Percentiles rank a stretch among this genome's conserved stretches.
phyloP scores from a whole-genome alignment of 2,888 invertebrate species.

The Spilarctia lutea region DNA sequence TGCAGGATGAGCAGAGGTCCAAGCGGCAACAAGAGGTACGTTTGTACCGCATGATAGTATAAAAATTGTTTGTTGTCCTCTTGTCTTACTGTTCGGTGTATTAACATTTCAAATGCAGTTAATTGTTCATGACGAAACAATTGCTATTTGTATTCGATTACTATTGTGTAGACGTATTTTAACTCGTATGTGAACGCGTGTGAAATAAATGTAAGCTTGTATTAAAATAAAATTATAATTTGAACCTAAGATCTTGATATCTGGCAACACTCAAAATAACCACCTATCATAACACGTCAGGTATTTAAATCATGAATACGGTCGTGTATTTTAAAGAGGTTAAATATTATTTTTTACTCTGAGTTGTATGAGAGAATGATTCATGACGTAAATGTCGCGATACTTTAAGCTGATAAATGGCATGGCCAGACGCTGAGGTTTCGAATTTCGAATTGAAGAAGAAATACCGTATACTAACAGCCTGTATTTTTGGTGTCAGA shows the following conservation, averaged over 20 bases:
- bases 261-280: not conserved
- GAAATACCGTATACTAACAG: not conserved
- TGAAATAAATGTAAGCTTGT: not conserved
- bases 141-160: not conserved
- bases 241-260: not conserved
- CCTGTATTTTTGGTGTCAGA: not conserved
- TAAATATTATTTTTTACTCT: not conserved
- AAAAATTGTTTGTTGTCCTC: constrained; percentile 12
- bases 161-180: not conserved
- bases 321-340: not conserved
- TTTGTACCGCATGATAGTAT: constrained; percentile 43
- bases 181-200: not conserved
- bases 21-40: constrained; percentile 53
- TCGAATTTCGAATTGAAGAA: not conserved
- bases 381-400: not conserved
- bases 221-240: not conserved
- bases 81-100: constrained; percentile 27
- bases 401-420: not conserved
- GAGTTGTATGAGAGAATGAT: not conserved
- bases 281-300: not conserved
- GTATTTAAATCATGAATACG: not conserved
- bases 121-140: constrained; percentile 1
- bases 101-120: constrained; percentile 40
- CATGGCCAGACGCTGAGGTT: not conserved
- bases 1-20: constrained; percentile 48